Conservation (phyloP, 64 coral and sea anemone genomes). For the Orbicella faveolata region DNA sequence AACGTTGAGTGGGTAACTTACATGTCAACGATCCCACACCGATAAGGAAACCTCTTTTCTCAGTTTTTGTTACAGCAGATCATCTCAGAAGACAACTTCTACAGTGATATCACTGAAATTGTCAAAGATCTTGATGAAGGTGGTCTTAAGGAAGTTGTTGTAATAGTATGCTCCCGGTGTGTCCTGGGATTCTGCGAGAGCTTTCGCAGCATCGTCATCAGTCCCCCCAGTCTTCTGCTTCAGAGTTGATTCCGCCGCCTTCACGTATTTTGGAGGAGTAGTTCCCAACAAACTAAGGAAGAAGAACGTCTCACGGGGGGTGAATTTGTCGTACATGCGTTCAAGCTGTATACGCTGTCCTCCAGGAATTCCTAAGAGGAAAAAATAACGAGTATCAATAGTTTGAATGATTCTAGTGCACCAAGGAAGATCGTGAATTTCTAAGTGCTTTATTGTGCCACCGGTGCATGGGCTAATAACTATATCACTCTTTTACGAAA, state of each 20-base stretch:
- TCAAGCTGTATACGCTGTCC: conserved; percentile 50
- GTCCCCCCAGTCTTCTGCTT: conserved; percentile 26
- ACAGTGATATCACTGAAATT: conserved; percentile 37
- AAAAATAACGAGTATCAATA: neutral
- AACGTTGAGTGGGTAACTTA: too few species aligned
- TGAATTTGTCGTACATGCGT: conserved; percentile 58
- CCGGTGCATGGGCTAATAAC: too few species aligned
- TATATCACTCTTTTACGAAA: too few species aligned
- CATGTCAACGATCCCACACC: too few species aligned
- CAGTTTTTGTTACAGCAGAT: too few species aligned
- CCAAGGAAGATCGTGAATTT: too few species aligned
- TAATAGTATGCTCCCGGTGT: conserved; percentile 62
- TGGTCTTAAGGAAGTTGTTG: conserved; percentile 59
- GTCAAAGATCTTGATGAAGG: conserved; percentile 63
- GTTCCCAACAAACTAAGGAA: conserved; percentile 54
- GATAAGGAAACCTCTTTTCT: too few species aligned
- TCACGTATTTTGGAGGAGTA: conserved; percentile 37
- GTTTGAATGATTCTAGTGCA: too few species aligned
- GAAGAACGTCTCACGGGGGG: conserved; percentile 50
- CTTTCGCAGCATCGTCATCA: conserved; percentile 40
- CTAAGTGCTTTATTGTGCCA: too few species aligned
- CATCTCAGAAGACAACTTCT: neutral
- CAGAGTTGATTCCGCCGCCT: neutral
- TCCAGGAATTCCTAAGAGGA: conserved; percentile 27
- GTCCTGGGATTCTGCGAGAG: conserved; percentile 10